These are phyloP conservation scores for Holothuria leucospilota DNA, from an alignment of 53 echinoderm and acorn worm genomes.

Conservation along the genomic window DNA sequence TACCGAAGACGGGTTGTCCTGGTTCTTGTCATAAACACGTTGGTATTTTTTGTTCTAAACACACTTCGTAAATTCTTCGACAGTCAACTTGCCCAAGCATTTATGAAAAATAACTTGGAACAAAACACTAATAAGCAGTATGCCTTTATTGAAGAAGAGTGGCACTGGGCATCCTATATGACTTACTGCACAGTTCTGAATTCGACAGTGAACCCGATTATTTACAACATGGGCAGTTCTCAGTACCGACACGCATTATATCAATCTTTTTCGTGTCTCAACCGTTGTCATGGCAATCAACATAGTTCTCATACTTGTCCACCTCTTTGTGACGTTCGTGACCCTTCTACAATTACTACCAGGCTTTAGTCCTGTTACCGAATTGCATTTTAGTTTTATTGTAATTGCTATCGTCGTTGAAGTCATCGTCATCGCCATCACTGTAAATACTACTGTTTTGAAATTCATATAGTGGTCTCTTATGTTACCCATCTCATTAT, in stretches of 20 bases:
- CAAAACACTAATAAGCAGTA: too few species aligned
- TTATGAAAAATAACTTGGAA: neutral
- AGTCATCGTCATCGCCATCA: too few species aligned
- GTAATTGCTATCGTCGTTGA: too few species aligned
- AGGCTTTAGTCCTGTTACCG: too few species aligned
- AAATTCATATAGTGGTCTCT: too few species aligned
- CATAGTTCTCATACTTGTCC: too few species aligned
- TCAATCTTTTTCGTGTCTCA: neutral
- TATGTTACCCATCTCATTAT: too few species aligned
- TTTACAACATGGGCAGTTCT: conserved; percentile 31
- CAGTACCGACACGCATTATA: neutral
- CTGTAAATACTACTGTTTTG: too few species aligned
- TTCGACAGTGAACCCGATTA: conserved; percentile 33
- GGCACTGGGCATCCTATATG: conserved; percentile 35
- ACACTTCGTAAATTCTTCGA: conserved; percentile 6
- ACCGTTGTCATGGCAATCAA: too few species aligned
- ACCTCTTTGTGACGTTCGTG: too few species aligned
- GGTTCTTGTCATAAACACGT: conserved; percentile 1
- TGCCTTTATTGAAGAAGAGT: neutral
- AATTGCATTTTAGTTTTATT: too few species aligned
- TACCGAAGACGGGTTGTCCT: neutral
- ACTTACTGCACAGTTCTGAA: conserved; percentile 20
- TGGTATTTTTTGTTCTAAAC: conserved; percentile 15
- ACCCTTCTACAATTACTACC: too few species aligned
- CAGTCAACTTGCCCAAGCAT: neutral